Conservation (phyloP, 2,113 vertebrate species). For the Anolis carolinensis region DNA sequence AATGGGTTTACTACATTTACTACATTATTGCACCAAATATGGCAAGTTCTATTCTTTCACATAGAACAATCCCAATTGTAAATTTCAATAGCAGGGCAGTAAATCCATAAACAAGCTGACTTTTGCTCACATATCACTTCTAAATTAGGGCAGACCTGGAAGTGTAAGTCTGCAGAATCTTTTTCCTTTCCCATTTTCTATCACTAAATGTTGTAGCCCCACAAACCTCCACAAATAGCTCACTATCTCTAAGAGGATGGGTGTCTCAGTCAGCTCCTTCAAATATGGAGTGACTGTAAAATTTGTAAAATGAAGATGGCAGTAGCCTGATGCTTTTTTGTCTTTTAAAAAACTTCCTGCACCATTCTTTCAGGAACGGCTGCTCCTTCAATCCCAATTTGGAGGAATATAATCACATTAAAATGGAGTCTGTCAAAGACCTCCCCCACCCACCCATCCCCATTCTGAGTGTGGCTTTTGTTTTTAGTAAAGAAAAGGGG, state of each 20-base stretch:
- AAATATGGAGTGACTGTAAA: not conserved
- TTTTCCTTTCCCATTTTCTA: not conserved
- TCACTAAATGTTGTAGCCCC: not conserved
- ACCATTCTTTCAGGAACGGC: not conserved
- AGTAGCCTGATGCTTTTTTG: not conserved
- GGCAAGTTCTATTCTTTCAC: not conserved
- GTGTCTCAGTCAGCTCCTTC: not conserved
- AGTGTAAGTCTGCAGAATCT: not conserved
- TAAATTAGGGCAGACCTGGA: not conserved
- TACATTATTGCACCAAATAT: not conserved
- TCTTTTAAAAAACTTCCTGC: not conserved
- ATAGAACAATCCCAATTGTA: not conserved
- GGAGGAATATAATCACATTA: not conserved
- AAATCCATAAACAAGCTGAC: not conserved
- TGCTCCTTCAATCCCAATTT: too few relatives aligned
- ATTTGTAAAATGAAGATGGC: not conserved
- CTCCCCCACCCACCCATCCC: not conserved
- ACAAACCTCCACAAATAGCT: not conserved
- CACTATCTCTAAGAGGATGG: too few relatives aligned
- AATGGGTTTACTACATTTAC: not conserved
- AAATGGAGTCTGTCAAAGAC: not conserved
- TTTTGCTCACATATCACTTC: not conserved
- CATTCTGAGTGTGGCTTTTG: not conserved
- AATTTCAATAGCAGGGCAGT: not conserved
- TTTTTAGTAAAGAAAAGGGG: not conserved